phyloP scores from a whole-genome alignment of 2,113 vertebrate species.

The Pteropus alecto region DNA sequence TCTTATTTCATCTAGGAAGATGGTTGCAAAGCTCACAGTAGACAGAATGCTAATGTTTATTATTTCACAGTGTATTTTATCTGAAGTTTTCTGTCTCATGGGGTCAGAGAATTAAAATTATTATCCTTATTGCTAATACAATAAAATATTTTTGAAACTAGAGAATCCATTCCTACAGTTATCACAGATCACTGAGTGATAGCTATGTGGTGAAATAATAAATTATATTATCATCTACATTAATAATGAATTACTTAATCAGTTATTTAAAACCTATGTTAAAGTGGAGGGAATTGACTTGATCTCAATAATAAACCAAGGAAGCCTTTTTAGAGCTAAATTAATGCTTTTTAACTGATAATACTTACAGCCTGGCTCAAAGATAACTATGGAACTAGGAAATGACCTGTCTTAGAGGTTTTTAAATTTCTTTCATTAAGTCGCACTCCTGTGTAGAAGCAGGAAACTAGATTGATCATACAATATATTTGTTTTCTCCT shows the following conservation, averaged over 20 bases:
- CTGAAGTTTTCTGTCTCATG: background rate
- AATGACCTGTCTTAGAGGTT: background rate
- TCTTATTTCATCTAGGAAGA: background rate
- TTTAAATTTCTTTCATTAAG: background rate
- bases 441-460: background rate
- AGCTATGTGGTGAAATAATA: slow-evolving; percentile 38
- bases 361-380: background rate
- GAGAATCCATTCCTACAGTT: background rate
- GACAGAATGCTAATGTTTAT: background rate
- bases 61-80: slow-evolving; percentile 13
- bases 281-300: slow-evolving; percentile 7
- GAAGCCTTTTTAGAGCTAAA: background rate
- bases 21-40: background rate
- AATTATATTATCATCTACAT: background rate
- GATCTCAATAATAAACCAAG: background rate
- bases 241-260: slow-evolving; percentile 37
- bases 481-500: background rate
- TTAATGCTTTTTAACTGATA: background rate
- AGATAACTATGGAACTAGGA: background rate
- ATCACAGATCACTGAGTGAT: background rate
- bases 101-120: slow-evolving; percentile 1
- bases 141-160: background rate
- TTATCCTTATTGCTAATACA: background rate
- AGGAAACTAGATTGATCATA: background rate
- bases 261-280: slow-evolving; percentile 2